A percentile compares a stretch with the other conserved stretches of the same genome.
Conservation (phyloP, 1,140 invertebrate genomes). For the Drepana arcuata region DNA sequence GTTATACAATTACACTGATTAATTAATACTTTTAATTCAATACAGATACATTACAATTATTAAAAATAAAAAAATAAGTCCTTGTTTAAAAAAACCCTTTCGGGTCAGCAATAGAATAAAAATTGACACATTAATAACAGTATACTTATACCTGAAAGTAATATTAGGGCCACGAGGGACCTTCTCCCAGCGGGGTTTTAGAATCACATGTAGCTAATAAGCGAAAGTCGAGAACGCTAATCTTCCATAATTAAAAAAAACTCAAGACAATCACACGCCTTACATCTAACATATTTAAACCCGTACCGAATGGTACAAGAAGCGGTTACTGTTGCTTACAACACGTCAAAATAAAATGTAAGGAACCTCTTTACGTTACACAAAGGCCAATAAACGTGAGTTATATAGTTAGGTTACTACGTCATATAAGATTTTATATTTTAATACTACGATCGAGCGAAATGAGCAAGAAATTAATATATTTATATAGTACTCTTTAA, state of each 20-base stretch:
- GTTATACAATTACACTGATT: conserved; percentile 26
- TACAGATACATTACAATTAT: conserved; percentile 18
- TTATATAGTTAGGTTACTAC: conserved; percentile 58
- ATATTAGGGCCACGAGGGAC: no score
- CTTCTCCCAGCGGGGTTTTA: conserved; percentile 52
- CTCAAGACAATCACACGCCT: conserved; percentile 56
- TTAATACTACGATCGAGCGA: conserved; percentile 46
- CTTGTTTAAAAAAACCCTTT: not conserved
- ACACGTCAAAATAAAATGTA: conserved; percentile 35
- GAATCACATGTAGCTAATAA: conserved; percentile 37
- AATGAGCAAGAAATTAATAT: conserved; percentile 46
- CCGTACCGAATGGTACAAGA: conserved; percentile 49
- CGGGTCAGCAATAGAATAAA: no score
- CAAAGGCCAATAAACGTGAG: conserved; percentile 61
- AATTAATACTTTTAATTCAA: conserved; percentile 42
- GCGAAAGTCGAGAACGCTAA: conserved; percentile 37
- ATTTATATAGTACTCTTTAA: conserved; percentile 9
- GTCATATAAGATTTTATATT: conserved; percentile 53
- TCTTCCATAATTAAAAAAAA: conserved; percentile 30
- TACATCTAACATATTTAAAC: conserved; percentile 48
- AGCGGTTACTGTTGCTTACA: conserved; percentile 20
- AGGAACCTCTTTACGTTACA: conserved; percentile 54
- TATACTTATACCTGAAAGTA: no score
- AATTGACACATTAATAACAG: no score
- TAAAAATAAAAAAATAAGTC: conserved; percentile 11